phyloP scores from a whole-genome alignment of 1,140 invertebrate genomes.

The Colletes gigas region DNA sequence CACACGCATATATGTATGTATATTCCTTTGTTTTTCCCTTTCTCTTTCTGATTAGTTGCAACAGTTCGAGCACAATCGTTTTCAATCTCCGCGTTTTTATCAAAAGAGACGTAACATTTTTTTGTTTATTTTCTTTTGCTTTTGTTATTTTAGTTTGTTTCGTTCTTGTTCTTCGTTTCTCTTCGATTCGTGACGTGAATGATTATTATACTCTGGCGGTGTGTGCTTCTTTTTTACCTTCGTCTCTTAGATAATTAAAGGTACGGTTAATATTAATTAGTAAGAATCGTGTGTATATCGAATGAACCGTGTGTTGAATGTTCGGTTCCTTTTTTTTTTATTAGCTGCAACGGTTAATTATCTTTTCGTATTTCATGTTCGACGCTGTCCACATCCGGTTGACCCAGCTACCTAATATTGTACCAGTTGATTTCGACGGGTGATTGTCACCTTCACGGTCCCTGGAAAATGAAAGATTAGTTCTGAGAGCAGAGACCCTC shows the following conservation, averaged over 20 bases:
- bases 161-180: background rate
- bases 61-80: background rate
- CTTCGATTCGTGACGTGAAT: conserved; percentile 2
- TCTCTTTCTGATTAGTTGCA: background rate
- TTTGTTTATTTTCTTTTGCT: background rate
- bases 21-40: background rate
- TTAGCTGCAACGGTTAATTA: conserved; percentile 11
- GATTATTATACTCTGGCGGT: conserved; percentile 38
- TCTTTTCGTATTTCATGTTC: conserved; percentile 31
- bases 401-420: conserved; percentile 68
- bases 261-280: conserved; percentile 54
- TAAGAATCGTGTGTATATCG: conserved; percentile 38
- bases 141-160: background rate
- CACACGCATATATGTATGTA: background rate
- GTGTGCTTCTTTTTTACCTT: conserved; percentile 47
- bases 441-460: conserved; percentile 80
- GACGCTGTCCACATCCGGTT: conserved; percentile 13
- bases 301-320: conserved; percentile 23
- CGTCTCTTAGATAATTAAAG: conserved; percentile 54
- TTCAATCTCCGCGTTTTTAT: conserved; percentile 25
- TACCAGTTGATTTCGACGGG: conserved; percentile 75
- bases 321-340: conserved; percentile 11
- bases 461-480: conserved; percentile 68
- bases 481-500: conserved; percentile 23
- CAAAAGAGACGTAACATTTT: conserved; percentile 26